Percentiles rank a stretch among this genome's conserved stretches.
These are phyloP conservation scores for Sarcophilus harrisii DNA, from an alignment of 2,797 vertebrate genomes.

Conservation along the genomic window DNA sequence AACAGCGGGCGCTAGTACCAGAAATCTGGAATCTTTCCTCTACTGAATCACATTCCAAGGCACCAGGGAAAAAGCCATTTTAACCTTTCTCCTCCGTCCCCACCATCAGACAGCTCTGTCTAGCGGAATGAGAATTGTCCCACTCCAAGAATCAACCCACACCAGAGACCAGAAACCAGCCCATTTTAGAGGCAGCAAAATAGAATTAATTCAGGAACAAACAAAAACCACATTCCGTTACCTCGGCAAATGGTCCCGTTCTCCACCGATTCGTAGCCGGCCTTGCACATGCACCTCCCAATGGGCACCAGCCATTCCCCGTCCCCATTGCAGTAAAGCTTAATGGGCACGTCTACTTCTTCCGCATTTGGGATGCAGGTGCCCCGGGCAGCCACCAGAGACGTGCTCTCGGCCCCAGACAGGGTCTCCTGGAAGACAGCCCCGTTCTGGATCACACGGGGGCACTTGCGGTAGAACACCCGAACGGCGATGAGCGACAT, in stretches of 20 bases:
- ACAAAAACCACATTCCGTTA: slow-evolving; percentile 78
- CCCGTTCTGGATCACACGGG: slow-evolving; percentile 91
- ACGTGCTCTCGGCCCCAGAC: slow-evolving; percentile 96
- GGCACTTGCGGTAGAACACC: slow-evolving; percentile 96
- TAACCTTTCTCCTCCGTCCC: neutral
- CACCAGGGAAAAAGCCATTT: neutral
- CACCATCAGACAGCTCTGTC: neutral
- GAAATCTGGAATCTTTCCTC: neutral
- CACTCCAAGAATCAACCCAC: neutral
- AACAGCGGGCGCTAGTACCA: neutral
- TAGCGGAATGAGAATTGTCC: neutral
- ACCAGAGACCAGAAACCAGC: neutral
- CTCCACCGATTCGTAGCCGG: slow-evolving; percentile 91
- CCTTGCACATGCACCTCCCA: slow-evolving; percentile 95
- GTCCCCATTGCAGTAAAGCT: slow-evolving; percentile 96
- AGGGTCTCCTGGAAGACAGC: slow-evolving; percentile 95
- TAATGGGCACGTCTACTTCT: slow-evolving; percentile 97
- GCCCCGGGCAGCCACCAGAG: slow-evolving; percentile 94
- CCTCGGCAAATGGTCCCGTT: slow-evolving; percentile 94
- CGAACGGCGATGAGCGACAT: slow-evolving; percentile 97
- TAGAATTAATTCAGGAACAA: neutral
- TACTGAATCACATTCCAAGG: neutral
- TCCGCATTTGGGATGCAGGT: slow-evolving; percentile 94
- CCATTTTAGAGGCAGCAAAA: neutral
- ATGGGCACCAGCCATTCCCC: slow-evolving; percentile 99